Conservation (phyloP, 92 coral and sea anemone species). For the Chrysogorgia sp. region DNA sequence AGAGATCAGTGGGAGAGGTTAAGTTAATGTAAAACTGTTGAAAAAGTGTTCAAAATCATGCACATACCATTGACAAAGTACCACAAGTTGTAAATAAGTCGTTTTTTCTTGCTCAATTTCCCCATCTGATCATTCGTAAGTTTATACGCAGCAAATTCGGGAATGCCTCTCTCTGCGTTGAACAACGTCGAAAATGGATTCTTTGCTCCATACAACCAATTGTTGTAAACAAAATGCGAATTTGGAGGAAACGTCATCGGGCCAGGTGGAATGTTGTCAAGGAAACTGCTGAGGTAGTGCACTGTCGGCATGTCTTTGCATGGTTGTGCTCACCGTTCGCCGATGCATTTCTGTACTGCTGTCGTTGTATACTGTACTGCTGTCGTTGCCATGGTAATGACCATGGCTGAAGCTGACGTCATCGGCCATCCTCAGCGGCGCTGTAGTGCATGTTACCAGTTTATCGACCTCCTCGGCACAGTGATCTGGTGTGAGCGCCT, state of each 20-base stretch:
- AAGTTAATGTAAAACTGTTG: no score
- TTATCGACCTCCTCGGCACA: not conserved
- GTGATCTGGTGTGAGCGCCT: not conserved
- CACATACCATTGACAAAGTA: not conserved
- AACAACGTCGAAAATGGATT: slow-evolving; percentile 4
- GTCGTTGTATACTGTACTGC: not conserved
- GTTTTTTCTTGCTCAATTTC: not conserved
- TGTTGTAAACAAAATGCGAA: not conserved
- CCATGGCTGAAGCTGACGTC: no score
- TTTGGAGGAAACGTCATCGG: not conserved
- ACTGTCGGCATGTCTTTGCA: not conserved
- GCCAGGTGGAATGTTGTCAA: not conserved
- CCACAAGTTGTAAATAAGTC: not conserved
- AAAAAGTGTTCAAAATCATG: not conserved
- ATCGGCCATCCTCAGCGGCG: not conserved
- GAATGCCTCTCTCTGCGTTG: slow-evolving; percentile 14
- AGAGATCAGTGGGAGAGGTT: no score
- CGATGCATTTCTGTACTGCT: not conserved
- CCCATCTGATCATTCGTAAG: not conserved
- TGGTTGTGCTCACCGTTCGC: not conserved
- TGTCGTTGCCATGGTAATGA: not conserved
- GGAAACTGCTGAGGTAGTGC: not conserved
- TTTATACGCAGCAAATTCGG: not conserved
- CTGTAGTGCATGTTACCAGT: not conserved
- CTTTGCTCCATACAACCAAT: not conserved